Base-by-base conservation (phyloP, 2,113 vertebrate genomes). In the Turnix velox region DNA sequence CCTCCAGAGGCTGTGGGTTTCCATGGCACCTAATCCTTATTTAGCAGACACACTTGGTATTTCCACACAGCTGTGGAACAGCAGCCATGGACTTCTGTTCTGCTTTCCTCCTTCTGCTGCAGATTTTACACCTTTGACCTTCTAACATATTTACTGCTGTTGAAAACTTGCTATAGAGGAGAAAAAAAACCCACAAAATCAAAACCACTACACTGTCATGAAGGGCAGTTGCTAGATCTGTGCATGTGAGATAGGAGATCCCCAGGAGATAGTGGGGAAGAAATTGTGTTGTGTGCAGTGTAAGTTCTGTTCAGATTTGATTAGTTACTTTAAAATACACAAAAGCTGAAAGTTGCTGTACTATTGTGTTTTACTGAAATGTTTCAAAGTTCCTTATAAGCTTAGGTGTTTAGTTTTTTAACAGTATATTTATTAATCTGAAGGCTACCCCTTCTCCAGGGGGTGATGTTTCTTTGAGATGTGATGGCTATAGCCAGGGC, bases 1-100 rank as follows among this genome's bases (percentile, higher is more conserved):
- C 52, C 40, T 90, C 80, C 73, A 93, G 95, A 93, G 84, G 59
- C 92, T 91, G 58, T 82, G 68, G 43, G 85, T 96, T 95, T 94
- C 92, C 86, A 93, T 94, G 84, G 83, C 86, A 68, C 79, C 61
- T 93, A 90, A 93, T 81, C 83, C 72, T 84, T 90, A 58, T 86
- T 90, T 84, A 88, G 72, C 52, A 49, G 92, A 90, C 52, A 80
- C 37, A 24, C 30, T 90, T 84, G 77, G 76, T 84, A 90, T 96
- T 93, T 93, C 80, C 68, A 5, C 71, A 92, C 73, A 95, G 65
- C 86, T 87, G 86, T 93, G 85, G 74, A 82, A 67, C 37, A 79
- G 49, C 51, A 90, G 83, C 55, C 49, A 4, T 49, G 59, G 80
- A n/a, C 57, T 88, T 88, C 23, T 77, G 37, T 67, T 93, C 49